Evolutionary conservation across 2,113 vertebrate species (phyloP).

Genomic region (Protomyctophum bolini): DNA sequence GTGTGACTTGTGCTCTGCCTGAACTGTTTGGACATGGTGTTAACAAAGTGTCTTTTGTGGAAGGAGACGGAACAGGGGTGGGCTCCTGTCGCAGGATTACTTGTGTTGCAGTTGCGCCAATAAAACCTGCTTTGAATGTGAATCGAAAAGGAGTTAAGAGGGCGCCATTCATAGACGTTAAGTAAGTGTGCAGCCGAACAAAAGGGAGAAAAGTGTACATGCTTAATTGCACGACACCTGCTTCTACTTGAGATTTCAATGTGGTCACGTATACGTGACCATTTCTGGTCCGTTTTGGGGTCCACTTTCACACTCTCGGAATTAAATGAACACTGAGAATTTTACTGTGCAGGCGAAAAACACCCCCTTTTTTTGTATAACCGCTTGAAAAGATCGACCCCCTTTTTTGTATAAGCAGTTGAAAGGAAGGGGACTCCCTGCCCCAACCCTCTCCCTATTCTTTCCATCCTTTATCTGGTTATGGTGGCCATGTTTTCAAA

Average conservation of each 20-base stretch:
- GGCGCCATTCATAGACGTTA: constrained; percentile 63
- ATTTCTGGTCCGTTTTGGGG: no score
- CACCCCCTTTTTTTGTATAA: constrained; percentile 59
- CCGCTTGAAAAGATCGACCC: constrained; percentile 47
- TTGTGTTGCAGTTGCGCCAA: constrained; percentile 64
- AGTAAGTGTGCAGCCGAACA: constrained; percentile 60
- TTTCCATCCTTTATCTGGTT: constrained; percentile 15
- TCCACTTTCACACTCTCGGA: no score
- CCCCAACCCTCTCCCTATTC: constrained; percentile 29
- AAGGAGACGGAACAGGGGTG: constrained; percentile 40
- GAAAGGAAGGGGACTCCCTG: constrained; percentile 36
- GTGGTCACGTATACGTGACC: constrained; percentile 15
- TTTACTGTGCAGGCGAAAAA: constrained; percentile 53
- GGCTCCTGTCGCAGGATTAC: constrained; percentile 47
- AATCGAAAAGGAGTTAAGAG: constrained; percentile 70
- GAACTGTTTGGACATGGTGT: constrained; percentile 46
- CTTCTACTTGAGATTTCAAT: constrained; percentile 71
- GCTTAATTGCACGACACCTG: constrained; percentile 76
- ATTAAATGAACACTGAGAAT: no score
- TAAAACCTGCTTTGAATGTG: constrained; percentile 72
- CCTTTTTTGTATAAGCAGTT: constrained; percentile 58
- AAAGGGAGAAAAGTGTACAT: constrained; percentile 72
- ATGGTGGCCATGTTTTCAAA: no score
- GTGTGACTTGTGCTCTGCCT: constrained; percentile 49
- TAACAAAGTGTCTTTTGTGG: constrained; percentile 69